Evolutionary conservation across 2,113 vertebrate genomes (phyloP).

Genomic region (Conger conger): DNA sequence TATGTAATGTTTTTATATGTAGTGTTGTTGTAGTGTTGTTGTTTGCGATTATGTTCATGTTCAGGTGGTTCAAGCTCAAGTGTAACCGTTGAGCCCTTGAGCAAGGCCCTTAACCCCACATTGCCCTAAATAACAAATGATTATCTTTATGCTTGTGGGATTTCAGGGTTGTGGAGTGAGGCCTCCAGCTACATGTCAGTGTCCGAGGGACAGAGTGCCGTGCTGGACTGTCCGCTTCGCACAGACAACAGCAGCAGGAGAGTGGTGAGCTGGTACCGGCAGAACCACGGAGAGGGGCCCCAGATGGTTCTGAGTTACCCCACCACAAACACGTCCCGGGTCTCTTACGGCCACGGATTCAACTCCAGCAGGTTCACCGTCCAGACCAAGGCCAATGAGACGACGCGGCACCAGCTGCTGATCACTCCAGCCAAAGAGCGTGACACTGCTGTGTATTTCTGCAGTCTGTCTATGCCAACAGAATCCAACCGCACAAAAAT

Average conservation of each 20-base stretch:
- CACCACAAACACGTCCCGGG: slow-evolving; percentile 17
- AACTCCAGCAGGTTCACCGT: slow-evolving; percentile 35
- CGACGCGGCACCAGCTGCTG: slow-evolving; percentile 11
- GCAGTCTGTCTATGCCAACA: slow-evolving; percentile 23
- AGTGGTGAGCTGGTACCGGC: slow-evolving; percentile 50
- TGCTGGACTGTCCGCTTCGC: slow-evolving; percentile 40
- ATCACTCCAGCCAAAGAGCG: slow-evolving; percentile 27
- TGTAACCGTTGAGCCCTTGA: no score
- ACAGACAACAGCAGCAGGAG: background rate
- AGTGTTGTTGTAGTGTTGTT: no score
- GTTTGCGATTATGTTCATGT: no score
- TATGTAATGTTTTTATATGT: no score
- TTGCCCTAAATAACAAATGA: no score
- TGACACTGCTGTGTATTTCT: slow-evolving; percentile 50
- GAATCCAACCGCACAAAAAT: background rate
- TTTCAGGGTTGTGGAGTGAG: slow-evolving; percentile 35
- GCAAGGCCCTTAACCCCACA: no score
- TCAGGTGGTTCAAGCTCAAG: no score
- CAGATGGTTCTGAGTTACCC: slow-evolving; percentile 44
- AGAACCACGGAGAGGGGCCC: slow-evolving; percentile 26
- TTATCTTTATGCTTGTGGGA: background rate
- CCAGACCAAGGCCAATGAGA: background rate
- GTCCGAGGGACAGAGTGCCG: slow-evolving; percentile 34
- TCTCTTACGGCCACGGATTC: slow-evolving; percentile 36
- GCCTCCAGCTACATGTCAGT: slow-evolving; percentile 25